phyloP scores from a whole-genome alignment of 2,797 vertebrate species.

The Antennarius maculatus region DNA sequence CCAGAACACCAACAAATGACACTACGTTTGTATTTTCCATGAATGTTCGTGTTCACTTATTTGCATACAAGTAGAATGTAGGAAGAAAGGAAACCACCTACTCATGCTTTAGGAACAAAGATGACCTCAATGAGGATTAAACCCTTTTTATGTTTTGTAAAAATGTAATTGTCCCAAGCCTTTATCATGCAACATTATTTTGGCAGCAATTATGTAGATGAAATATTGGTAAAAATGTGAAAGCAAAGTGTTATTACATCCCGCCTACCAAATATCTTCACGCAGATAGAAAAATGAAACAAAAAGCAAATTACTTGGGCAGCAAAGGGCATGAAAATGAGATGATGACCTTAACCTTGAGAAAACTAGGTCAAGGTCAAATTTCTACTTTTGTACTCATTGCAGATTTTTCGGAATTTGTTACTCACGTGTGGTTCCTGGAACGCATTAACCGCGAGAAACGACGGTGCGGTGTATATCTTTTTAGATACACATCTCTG shows the following conservation, averaged over 20 bases:
- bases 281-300: too few species aligned
- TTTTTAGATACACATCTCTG: too few species aligned
- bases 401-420: too few species aligned
- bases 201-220: background rate
- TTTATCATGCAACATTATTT: constrained; percentile 1
- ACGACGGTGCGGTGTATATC: too few species aligned
- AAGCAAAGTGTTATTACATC: background rate
- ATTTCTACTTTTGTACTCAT: too few species aligned
- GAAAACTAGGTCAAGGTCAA: too few species aligned
- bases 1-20: constrained; percentile 4
- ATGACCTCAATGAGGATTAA: constrained; percentile 18
- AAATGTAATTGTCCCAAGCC: background rate
- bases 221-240: background rate
- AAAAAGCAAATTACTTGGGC: too few species aligned
- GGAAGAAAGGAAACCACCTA: constrained; percentile 10
- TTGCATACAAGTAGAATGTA: constrained; percentile 20
- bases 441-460: too few species aligned
- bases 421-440: too few species aligned
- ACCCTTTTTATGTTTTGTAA: background rate
- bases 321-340: too few species aligned
- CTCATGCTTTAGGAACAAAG: constrained; percentile 24
- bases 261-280: too few species aligned
- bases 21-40: constrained; percentile 3
- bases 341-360: too few species aligned
- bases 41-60: background rate